Evolutionary conservation across 2,113 vertebrate genomes (phyloP).

Genomic region (Brachirus orientalis): DNA sequence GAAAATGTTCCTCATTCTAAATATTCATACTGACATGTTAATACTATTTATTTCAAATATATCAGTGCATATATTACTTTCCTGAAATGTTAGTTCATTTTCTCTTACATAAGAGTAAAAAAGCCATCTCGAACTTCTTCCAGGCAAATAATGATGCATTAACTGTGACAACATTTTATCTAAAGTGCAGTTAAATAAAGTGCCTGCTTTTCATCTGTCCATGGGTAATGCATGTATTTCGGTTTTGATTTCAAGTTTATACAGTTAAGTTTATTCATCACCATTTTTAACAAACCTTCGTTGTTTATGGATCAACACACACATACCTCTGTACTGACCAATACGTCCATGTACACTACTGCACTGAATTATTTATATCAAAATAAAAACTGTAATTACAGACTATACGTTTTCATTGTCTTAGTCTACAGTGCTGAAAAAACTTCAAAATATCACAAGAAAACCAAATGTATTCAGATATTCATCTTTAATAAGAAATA

Average conservation of each 20-base stretch:
- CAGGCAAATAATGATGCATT: neutral
- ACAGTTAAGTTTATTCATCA: neutral
- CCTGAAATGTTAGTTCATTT: too few species aligned
- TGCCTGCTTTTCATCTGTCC: constrained; percentile 8
- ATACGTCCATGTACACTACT: constrained; percentile 25
- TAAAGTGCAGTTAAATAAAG: constrained; percentile 4
- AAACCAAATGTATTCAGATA: neutral
- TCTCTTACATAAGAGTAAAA: too few species aligned
- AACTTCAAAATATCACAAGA: neutral
- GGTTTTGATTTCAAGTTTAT: constrained; percentile 25
- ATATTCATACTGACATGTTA: neutral
- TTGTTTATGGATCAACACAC: constrained; percentile 28
- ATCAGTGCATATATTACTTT: too few species aligned
- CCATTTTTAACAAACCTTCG: neutral
- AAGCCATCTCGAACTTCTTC: too few species aligned
- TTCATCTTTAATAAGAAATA: constrained; percentile 71
- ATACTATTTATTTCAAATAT: too few species aligned
- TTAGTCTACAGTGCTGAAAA: constrained; percentile 3
- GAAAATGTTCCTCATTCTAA: neutral
- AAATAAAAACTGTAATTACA: constrained; percentile 52
- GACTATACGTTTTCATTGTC: constrained; percentile 10
- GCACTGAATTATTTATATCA: constrained; percentile 49
- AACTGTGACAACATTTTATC: neutral
- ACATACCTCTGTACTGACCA: constrained; percentile 56
- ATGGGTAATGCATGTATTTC: constrained; percentile 55